These are phyloP conservation scores for Chauna torquata DNA, from an alignment of 2,113 vertebrate species.

Conservation along the genomic window DNA sequence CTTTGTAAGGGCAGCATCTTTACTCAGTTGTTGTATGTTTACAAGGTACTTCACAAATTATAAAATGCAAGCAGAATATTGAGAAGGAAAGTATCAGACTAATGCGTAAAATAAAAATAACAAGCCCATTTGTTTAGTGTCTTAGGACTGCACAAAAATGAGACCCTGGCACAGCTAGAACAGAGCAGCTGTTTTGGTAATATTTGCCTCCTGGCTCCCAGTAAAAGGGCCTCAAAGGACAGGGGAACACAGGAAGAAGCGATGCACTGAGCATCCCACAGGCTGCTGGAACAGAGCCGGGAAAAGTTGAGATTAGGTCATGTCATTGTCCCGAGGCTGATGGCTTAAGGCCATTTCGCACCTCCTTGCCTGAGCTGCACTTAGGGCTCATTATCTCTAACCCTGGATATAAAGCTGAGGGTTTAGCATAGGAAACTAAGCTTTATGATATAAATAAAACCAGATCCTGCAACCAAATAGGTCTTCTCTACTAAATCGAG, in stretches of 20 bases:
- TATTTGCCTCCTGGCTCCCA: not conserved
- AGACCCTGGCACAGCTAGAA: not conserved
- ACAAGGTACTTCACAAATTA: not conserved
- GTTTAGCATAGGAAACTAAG: not conserved
- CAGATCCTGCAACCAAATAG: not conserved
- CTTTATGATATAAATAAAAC: not conserved
- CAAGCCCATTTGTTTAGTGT: not conserved
- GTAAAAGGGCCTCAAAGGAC: not conserved
- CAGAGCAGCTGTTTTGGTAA: not conserved
- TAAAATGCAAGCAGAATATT: not conserved
- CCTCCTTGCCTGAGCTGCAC: not conserved
- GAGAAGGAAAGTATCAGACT: not conserved
- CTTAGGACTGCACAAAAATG: not conserved
- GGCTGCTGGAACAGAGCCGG: not conserved
- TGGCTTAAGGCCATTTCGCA: not conserved
- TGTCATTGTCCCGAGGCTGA: not conserved
- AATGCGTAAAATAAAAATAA: not conserved
- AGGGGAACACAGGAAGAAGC: not conserved
- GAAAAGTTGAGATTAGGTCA: not conserved
- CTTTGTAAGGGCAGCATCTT: not conserved
- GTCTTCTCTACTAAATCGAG: not conserved
- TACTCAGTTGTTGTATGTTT: not conserved
- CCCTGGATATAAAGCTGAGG: not conserved
- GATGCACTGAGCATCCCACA: not conserved
- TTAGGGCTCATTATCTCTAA: not conserved